phyloP scores from a whole-genome alignment of 1,140 invertebrate species.

The Lepidurus apus region DNA sequence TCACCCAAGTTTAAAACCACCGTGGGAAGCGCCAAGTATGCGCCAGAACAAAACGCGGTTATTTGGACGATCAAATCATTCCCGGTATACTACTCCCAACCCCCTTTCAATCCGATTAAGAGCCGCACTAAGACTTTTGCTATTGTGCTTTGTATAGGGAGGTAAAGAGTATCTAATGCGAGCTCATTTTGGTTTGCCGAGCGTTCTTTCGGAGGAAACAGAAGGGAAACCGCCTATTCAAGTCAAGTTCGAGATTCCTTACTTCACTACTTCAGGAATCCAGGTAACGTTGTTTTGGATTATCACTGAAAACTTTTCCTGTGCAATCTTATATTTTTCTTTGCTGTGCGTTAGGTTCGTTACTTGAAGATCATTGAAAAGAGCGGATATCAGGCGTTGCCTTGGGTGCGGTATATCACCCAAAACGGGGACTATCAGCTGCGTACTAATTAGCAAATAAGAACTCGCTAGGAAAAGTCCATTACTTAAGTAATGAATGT shows the following conservation, averaged over 20 bases:
- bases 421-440: constrained; percentile 99
- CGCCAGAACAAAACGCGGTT: constrained; percentile 94
- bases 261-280: constrained; percentile 98
- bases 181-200: constrained; percentile 97
- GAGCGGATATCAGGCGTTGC: constrained; percentile 97
- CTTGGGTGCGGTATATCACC: constrained; percentile 99
- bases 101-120: not conserved
- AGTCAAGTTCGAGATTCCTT: constrained; percentile 99
- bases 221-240: constrained; percentile 98
- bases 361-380: constrained; percentile 99
- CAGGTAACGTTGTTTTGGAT: constrained; percentile 57
- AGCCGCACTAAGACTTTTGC: not conserved
- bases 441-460: constrained; percentile 69
- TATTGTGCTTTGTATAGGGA: constrained; percentile 51
- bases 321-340: constrained; percentile 13
- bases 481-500: not conserved
- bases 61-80: constrained; percentile 99
- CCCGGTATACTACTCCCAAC: constrained; percentile 53
- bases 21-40: constrained; percentile 95
- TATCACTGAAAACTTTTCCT: not conserved
- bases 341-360: constrained; percentile 56
- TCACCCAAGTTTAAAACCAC: constrained; percentile 99
- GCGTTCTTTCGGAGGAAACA: constrained; percentile 87
- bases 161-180: constrained; percentile 99
- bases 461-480: constrained; percentile 22